phyloP scores from a whole-genome alignment of 2,888 invertebrate genomes.

The Neoascia interrupta region DNA sequence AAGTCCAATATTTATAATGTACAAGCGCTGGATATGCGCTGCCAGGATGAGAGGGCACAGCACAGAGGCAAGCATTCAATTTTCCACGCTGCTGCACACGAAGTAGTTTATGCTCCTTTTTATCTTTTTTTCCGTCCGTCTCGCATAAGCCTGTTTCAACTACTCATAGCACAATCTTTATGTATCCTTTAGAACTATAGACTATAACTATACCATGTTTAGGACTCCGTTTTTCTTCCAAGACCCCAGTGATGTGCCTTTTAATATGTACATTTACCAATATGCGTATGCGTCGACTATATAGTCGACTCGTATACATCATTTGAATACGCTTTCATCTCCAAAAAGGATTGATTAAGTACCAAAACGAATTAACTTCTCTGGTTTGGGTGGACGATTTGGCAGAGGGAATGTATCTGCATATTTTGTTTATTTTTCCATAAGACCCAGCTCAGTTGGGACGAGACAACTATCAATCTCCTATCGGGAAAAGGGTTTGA shows the following conservation, averaged over 20 bases:
- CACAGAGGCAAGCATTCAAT: conserved; percentile 73
- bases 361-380: conserved; percentile 39
- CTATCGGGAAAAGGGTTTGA: conserved; percentile 1
- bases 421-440: neutral
- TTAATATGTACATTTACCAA: neutral
- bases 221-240: conserved; percentile 5
- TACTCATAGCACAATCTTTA: conserved; percentile 23
- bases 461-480: conserved; percentile 19
- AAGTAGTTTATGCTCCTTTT: conserved; percentile 74
- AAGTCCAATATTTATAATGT: neutral
- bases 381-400: conserved; percentile 2
- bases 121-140: conserved; percentile 4
- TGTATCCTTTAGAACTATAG: conserved; percentile 31
- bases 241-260: neutral
- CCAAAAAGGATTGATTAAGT: conserved; percentile 34
- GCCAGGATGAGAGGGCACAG: neutral
- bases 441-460: neutral
- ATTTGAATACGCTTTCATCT: conserved; percentile 50
- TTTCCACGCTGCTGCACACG: conserved; percentile 76
- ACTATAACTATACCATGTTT: too few relatives aligned
- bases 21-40: conserved; percentile 2
- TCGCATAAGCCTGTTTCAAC: conserved; percentile 17
- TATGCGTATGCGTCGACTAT: neutral
- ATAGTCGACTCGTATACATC: neutral
- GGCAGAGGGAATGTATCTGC: neutral